Percentiles rank a stretch among this genome's conserved stretches.
Evolutionary conservation across 2,888 invertebrate genomes (phyloP).

Genomic region (Stenchaetothrips biformis): DNA sequence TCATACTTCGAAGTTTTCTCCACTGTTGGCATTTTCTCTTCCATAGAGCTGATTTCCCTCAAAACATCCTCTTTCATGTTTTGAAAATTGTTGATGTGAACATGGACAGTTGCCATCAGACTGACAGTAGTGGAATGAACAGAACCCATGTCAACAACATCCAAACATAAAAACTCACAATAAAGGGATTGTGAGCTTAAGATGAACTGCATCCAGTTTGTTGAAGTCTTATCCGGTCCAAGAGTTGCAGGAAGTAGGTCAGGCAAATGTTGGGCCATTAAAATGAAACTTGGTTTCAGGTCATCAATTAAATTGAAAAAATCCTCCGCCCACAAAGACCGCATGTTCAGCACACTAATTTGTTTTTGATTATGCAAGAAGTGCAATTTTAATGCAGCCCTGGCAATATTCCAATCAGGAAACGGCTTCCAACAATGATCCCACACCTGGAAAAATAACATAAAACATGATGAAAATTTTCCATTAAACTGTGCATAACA

Average conservation of each 20-base stretch:
- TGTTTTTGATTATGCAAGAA: neutral
- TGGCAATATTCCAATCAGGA: neutral
- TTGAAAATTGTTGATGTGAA: neutral
- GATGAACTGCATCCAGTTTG: neutral
- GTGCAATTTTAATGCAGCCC: neutral
- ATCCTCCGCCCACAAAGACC: neutral
- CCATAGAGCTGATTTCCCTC: neutral
- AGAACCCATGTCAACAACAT: neutral
- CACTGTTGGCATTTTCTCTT: neutral
- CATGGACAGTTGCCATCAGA: neutral
- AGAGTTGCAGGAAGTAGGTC: neutral
- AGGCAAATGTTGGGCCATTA: neutral
- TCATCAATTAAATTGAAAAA: neutral
- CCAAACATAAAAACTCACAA: neutral
- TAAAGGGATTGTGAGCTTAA: neutral
- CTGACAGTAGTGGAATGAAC: neutral
- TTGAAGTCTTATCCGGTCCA: neutral
- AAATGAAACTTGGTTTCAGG: neutral
- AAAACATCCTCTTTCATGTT: neutral
- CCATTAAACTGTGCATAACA: neutral
- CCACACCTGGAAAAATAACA: neutral
- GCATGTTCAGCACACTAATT: neutral
- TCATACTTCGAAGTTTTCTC: neutral
- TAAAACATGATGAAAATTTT: neutral
- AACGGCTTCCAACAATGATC: neutral